A percentile compares a stretch with the other conserved stretches of the same genome.
phyloP scores from a whole-genome alignment of 2,888 invertebrate species.

The Chelonus formosanus region DNA sequence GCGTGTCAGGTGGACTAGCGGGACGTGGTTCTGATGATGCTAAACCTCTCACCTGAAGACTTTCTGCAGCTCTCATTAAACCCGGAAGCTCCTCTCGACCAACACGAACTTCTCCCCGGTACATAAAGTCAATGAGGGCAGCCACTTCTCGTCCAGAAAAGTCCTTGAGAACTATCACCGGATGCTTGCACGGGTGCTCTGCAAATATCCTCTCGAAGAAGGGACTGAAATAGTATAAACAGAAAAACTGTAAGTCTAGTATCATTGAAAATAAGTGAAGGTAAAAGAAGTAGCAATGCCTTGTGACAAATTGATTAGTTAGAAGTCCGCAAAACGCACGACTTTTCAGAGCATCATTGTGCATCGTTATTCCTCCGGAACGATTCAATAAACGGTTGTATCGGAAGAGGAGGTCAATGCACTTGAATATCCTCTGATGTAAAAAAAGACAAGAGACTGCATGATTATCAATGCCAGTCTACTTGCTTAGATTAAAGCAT shows the following conservation, averaged over 20 bases:
- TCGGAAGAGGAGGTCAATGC: slow-evolving; percentile 10
- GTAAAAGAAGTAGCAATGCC: slow-evolving; percentile 15
- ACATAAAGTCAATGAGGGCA: slow-evolving; percentile 92
- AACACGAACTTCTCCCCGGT: slow-evolving; percentile 90
- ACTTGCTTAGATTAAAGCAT: no score
- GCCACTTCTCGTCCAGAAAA: slow-evolving; percentile 89
- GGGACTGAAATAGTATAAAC: slow-evolving; percentile 72
- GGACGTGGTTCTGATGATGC: slow-evolving; percentile 70
- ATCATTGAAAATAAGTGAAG: not conserved
- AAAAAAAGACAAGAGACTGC: no score
- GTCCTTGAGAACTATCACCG: slow-evolving; percentile 90
- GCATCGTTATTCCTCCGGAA: slow-evolving; percentile 27
- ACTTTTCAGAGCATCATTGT: slow-evolving; percentile 17
- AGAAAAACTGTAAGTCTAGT: not conserved
- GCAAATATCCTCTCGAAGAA: slow-evolving; percentile 89
- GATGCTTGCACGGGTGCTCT: slow-evolving; percentile 93
- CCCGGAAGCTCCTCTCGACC: slow-evolving; percentile 84
- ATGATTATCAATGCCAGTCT: no score
- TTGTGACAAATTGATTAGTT: slow-evolving; percentile 25
- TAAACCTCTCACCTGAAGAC: slow-evolving; percentile 83
- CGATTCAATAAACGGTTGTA: slow-evolving; percentile 20
- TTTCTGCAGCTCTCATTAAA: slow-evolving; percentile 87
- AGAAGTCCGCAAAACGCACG: slow-evolving; percentile 19
- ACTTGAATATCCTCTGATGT: not conserved
- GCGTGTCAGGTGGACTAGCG: slow-evolving; percentile 66